Evolutionary conservation across 2,888 invertebrate genomes (phyloP).

Genomic region (Eurytoma adleriae): DNA sequence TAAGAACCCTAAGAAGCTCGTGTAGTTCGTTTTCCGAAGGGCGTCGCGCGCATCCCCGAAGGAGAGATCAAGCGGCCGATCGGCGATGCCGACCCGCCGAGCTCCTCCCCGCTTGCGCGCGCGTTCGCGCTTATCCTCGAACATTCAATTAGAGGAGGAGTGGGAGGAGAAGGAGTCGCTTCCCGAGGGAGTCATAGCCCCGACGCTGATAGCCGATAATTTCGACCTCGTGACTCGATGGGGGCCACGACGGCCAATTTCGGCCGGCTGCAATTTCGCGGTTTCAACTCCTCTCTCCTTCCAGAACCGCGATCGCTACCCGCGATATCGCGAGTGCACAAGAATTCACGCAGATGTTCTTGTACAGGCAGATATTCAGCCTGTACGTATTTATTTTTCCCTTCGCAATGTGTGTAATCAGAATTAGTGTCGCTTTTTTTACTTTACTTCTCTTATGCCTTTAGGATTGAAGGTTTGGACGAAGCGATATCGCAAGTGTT

Average conservation of each 20-base stretch:
- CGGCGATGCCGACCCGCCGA: conserved; percentile 22
- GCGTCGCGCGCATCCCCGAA: background rate
- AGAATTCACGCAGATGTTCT: no score
- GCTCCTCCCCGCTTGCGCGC: background rate
- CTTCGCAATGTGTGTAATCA: no score
- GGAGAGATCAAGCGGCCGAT: conserved; percentile 11
- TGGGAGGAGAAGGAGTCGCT: conserved; percentile 19
- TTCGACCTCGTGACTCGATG: conserved; percentile 47
- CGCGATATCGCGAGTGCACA: background rate
- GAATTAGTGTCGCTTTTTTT: no score
- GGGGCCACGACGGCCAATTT: background rate
- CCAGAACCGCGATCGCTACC: background rate
- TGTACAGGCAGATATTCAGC: no score
- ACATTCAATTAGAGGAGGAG: conserved; percentile 59
- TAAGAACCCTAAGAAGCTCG: no score
- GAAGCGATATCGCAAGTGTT: no score
- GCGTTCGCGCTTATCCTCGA: conserved; percentile 49
- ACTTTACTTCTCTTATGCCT: no score
- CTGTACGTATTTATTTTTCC: no score
- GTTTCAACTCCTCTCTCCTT: background rate
- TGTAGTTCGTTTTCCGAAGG: no score
- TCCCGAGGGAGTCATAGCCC: conserved; percentile 51
- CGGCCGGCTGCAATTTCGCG: conserved; percentile 8
- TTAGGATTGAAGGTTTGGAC: no score
- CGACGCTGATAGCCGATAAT: conserved; percentile 59